Conservation (phyloP, 2,888 invertebrate species). For the Drosophila hawaiiensis region DNA sequence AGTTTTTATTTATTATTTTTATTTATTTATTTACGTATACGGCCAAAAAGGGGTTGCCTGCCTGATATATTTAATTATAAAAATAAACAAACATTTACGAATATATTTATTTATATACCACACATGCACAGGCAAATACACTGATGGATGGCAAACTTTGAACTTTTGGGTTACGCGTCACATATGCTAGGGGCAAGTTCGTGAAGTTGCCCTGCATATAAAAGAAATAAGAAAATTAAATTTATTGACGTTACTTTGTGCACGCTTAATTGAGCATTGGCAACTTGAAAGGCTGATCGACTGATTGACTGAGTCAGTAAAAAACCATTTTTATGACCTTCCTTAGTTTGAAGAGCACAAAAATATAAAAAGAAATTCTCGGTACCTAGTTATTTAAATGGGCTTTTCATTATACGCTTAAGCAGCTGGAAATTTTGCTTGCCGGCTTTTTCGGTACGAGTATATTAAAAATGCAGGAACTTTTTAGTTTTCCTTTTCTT, state of each 20-base stretch:
- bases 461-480: constrained; percentile 67
- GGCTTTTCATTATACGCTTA: constrained; percentile 67
- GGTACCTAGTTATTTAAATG: constrained; percentile 68
- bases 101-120: constrained; percentile 23
- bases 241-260: constrained; percentile 70
- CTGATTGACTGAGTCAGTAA: constrained; percentile 68
- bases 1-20: constrained; percentile 25
- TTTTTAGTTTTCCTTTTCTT: constrained; percentile 43
- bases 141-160: constrained; percentile 56
- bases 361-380: constrained; percentile 15
- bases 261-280: constrained; percentile 78
- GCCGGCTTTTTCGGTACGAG: constrained; percentile 24
- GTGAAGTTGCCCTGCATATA: constrained; percentile 41
- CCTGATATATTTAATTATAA: constrained; percentile 74
- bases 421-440: constrained; percentile 71
- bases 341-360: constrained; percentile 25
- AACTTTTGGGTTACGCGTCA: constrained; percentile 59
- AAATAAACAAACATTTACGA: constrained; percentile 57
- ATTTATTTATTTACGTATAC: constrained; percentile 42
- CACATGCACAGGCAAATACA: constrained; percentile 26
- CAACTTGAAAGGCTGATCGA: constrained; percentile 72
- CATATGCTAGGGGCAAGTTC: constrained; percentile 53
- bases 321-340: constrained; percentile 62
- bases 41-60: constrained; percentile 66
- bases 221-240: constrained; percentile 51